A percentile compares a stretch with the other conserved stretches of the same genome.
Evolutionary conservation across 2,113 vertebrate genomes (phyloP).

Genomic region (Aix galericulata): DNA sequence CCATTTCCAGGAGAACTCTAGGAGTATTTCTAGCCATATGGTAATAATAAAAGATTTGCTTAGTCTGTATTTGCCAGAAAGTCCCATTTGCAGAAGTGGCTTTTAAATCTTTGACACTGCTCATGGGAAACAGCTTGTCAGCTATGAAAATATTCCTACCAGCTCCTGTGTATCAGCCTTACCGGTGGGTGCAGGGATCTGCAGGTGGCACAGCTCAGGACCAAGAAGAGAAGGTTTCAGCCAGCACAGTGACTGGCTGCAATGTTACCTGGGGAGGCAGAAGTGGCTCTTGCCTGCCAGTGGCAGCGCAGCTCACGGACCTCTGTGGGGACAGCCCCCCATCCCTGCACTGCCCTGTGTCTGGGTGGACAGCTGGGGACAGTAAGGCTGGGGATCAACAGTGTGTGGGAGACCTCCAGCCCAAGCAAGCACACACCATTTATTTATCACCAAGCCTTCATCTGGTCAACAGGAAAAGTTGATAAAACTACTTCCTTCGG

Average conservation of each 20-base stretch:
- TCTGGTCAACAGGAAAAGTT: slow-evolving; percentile 51
- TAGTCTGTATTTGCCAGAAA: slow-evolving; percentile 52
- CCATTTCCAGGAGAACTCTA: slow-evolving; percentile 60
- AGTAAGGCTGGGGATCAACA: not conserved
- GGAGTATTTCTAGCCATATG: slow-evolving; percentile 60
- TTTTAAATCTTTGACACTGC: slow-evolving; percentile 64
- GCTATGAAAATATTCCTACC: slow-evolving; percentile 47
- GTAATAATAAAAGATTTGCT: slow-evolving; percentile 64
- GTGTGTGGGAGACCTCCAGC: not conserved
- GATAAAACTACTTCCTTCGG: slow-evolving; percentile 43
- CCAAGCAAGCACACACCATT: slow-evolving; percentile 12
- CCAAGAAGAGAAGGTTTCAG: not conserved
- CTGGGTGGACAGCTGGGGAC: rapidly evolving
- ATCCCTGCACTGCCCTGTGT: not conserved
- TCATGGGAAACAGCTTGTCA: slow-evolving; percentile 60
- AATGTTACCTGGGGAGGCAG: not conserved
- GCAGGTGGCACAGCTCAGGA: slow-evolving; percentile 2
- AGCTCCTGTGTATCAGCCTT: slow-evolving; percentile 35
- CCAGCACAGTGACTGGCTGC: not conserved
- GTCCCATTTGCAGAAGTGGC: slow-evolving; percentile 56
- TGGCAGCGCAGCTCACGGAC: rapidly evolving
- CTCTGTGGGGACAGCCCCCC: not conserved
- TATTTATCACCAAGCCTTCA: slow-evolving; percentile 42
- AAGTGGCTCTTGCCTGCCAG: not conserved
- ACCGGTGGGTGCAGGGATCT: not conserved